Base-by-base conservation (phyloP, 1,140 invertebrate genomes). In the Aphis craccivora region DNA sequence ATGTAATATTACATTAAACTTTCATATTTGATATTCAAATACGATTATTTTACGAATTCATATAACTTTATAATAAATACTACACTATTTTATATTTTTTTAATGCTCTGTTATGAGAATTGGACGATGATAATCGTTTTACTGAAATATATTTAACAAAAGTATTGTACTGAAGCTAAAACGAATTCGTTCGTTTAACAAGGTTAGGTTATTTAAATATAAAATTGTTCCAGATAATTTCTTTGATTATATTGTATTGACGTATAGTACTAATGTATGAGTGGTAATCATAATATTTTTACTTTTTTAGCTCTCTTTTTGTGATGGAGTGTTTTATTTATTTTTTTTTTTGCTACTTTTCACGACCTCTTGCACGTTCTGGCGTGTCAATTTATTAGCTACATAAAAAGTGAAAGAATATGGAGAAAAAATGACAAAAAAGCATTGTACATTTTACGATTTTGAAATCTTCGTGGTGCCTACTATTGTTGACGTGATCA, bases 401-500 rank as follows among this genome's bases (percentile, higher is more conserved):
- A 35, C 23, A 89, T 55, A 55, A 89, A 89, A 89, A 89, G n/a
- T 53, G n/a, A 89, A 89, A 89, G 88, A 89, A 53, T 76, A n/a
- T 5, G 11, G 14, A 51, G 22, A n/a, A 45, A 4, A 84, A n/a
- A 35, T 30, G 11, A 87, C 30, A 37, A 89, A 89, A 88, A 88
- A 48, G n/a, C 35, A 53, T 89, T 88, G 48, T 89, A 53, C 23
- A 55, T 25, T 23, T 76, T 25, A 35, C n/a, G 53, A 83, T 92
- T 92, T 76, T 45, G 91, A 92, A 92, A 92, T 92, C 7, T 81
- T 83, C n/a, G 22, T 30, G 18, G 40, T 45, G n/a, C 91, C 67
- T 76, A 40, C 37, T 92, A 76, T n/a, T 92, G 84, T 48, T 92
- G 48, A 91, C 60, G 67, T 91, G 90, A 91, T 91, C 90, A 91